Evolutionary conservation across 2,113 vertebrate genomes (phyloP).

Genomic region (Hippotragus niger): DNA sequence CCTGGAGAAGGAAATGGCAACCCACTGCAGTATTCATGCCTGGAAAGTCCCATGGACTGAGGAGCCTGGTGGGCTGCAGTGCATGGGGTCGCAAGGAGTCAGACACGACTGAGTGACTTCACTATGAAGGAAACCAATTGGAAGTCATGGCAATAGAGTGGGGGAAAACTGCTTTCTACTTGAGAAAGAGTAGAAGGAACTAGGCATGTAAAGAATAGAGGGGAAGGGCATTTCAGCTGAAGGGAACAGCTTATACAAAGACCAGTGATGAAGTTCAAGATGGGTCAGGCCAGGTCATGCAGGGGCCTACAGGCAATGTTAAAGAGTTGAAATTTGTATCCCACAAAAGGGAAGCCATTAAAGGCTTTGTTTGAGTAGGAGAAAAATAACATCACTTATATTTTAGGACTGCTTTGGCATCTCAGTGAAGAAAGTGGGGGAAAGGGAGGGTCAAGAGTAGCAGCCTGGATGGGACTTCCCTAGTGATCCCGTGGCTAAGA

Average conservation of each 20-base stretch:
- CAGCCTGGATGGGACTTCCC: not conserved
- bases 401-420: not conserved
- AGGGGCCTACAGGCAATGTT: not conserved
- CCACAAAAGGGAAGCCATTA: not conserved
- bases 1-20: no score
- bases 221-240: not conserved
- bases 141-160: not conserved
- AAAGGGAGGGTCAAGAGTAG: not conserved
- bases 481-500: not conserved
- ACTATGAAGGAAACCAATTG: not conserved
- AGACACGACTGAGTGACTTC: no score
- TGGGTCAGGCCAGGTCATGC: not conserved
- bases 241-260: not conserved
- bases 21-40: no score
- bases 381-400: not conserved
- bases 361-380: not conserved
- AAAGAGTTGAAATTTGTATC: not conserved
- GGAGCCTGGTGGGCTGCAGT: no score
- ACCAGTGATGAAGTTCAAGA: not conserved
- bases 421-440: not conserved
- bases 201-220: not conserved
- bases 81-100: no score
- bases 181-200: not conserved
- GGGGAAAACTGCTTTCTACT: not conserved
- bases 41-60: no score